Evolutionary conservation across 2,888 invertebrate genomes (phyloP), one percentile per base, ranked within the genome.

Genomic region (Buathra laborator): DNA sequence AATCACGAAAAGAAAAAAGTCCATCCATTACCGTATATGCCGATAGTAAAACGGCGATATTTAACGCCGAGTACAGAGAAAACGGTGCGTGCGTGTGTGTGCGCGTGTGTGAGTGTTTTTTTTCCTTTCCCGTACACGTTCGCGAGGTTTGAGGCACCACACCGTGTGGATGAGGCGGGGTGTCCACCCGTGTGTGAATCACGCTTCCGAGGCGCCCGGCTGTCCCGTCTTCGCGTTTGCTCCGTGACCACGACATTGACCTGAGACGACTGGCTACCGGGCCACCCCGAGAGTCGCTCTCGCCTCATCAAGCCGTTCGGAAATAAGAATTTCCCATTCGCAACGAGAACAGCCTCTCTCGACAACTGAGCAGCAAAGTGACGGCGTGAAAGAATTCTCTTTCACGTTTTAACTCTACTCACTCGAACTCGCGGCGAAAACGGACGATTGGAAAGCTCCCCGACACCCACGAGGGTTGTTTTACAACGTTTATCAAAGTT

Each of bases 111-210:
- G n/a, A 9, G 12, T 12, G 29, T 70, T 12, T 12, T 51, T 53
- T 70, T 7, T 70, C 32, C 12, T 59, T 29, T 32, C 29, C 29
- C n/a, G 29, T 62, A 29, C 12, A 59, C 59, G 59, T 48, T 48
- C 48, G 48, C 48, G 48, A 48, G 12, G 16, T 9, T 32, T 16
- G 71, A 62, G 68, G 59, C 56, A 12, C 37, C 37, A 6, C 70
- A 62, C 12, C 51, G 71, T 43, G 62, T 59, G 56, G 64, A 81
- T 85, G 84, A 81, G 75, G 75, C 85, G 89, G 90, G 89, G 89
- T 90, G 88, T 87, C 87, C 87, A 88, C 87, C 90, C 90, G 91
- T 92, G 90, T 87, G 91, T 92, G 92, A 92, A 90, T 92, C 92
- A 92, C 92, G 90, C 91, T 90, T 77, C 81, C 74, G 86, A 87